Base-by-base conservation (phyloP, 64 coral and sea anemone species). In the Acropora yongei region DNA sequence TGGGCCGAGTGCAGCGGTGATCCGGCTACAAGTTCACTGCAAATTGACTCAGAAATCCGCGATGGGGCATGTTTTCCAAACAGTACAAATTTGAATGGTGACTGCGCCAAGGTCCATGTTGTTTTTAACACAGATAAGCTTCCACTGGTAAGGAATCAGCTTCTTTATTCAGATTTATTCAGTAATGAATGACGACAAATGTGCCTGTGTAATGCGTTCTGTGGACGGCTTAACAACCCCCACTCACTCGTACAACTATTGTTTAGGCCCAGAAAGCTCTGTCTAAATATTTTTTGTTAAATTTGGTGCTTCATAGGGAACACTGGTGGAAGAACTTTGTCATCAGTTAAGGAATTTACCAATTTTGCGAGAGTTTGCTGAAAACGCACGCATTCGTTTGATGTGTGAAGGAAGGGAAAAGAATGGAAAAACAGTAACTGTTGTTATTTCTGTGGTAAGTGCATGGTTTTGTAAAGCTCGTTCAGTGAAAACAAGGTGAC, bases 31-130 rank as follows among this genome's bases (percentile, higher is more conserved):
- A 84, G 77, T 4, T 86, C 95, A 57, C 45, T 39, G 55, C 86
- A 87, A 30, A 88, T 82, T 39, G 83, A 68, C 42, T 58, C 84
- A 2, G 84, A 73, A 42, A 94, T 97, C 63, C 42, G 89, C 2
- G 89, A 94, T 10, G 95, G 88, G 11, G 83, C 91, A n/a, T 97
- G 95, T 68, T 79, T 97, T 16, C 95, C 95, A 44, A 93, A 94
- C 60, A 90, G 80, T 53, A 97, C 91, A 45, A 72, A 94, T 49
- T 89, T 97, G 10, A 91, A 86, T 69, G 42, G 75, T 1, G 95
- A 97, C 73, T 97, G 95, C 72, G 95, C 95, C 17, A 97, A 97
- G 85, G 94, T 97, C 72, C 93, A 97, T 71, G 94, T 97, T 71
- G 18, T 94, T 43, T 91, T 97, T 18, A 82, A 91, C 7, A 16